Percentiles rank a stretch among this genome's conserved stretches.
These are phyloP conservation scores for Mycetomoellerius zeteki DNA, from an alignment of 1,140 invertebrate genomes.

Conservation along the genomic window DNA sequence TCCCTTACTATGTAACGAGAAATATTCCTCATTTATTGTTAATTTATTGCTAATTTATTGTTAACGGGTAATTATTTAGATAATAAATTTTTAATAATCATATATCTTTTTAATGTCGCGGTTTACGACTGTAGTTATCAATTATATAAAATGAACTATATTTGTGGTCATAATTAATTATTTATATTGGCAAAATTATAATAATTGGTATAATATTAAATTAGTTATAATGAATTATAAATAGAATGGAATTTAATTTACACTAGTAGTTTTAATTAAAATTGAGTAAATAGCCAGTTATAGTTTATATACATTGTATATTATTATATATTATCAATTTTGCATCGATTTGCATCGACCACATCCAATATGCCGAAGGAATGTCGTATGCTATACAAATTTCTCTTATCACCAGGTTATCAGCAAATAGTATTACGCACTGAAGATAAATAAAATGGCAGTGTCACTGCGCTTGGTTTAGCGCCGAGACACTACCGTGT, in stretches of 20 bases:
- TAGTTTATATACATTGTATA: background rate
- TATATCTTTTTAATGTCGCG: background rate
- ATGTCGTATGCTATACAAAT: background rate
- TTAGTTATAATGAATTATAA: conserved; percentile 32
- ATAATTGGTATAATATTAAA: conserved; percentile 28
- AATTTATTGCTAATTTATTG: background rate
- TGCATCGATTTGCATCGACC: background rate
- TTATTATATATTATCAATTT: background rate
- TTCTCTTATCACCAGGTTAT: background rate
- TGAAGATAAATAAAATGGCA: too few relatives aligned
- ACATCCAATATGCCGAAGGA: background rate
- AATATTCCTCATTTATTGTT: background rate
- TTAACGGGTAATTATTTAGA: background rate
- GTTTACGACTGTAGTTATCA: background rate
- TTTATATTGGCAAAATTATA: conserved; percentile 8
- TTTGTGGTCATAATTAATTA: conserved; percentile 22
- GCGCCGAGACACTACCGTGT: too few relatives aligned
- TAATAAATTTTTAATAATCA: conserved; percentile 6
- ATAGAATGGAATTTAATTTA: background rate
- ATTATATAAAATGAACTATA: conserved; percentile 15
- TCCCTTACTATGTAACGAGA: background rate
- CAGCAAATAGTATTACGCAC: background rate
- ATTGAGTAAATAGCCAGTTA: background rate
- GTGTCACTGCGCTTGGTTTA: too few relatives aligned
- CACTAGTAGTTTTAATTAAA: background rate